Evolutionary conservation across 2,113 vertebrate genomes (phyloP).

Genomic region (Porphyrio hochstetteri): DNA sequence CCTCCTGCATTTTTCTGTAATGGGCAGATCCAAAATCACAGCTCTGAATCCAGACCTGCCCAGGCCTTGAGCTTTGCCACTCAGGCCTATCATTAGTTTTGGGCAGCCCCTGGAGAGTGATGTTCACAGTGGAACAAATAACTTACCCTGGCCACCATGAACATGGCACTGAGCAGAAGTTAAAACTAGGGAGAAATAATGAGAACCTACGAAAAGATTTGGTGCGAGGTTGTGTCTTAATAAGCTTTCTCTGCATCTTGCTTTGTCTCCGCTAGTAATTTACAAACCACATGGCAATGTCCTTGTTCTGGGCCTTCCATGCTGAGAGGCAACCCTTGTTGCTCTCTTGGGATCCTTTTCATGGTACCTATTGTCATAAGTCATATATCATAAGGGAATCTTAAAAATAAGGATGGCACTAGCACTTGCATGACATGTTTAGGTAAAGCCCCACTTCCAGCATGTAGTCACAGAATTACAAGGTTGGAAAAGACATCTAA

Average conservation of each 20-base stretch:
- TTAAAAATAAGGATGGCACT: not conserved
- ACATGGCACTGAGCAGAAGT: not conserved
- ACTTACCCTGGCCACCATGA: not conserved
- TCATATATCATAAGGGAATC: rapidly evolving
- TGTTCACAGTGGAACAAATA: not conserved
- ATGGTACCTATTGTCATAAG: not conserved
- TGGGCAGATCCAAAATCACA: not conserved
- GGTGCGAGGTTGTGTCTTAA: not conserved
- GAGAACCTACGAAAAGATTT: not conserved
- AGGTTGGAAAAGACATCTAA: too few species aligned
- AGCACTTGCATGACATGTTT: not conserved
- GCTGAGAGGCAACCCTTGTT: not conserved
- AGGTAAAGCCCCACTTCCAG: not conserved
- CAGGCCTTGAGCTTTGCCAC: not conserved
- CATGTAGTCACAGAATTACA: not conserved
- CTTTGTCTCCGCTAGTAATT: not conserved
- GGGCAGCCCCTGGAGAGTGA: not conserved
- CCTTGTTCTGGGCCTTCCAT: not conserved
- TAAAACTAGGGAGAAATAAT: not conserved
- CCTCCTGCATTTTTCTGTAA: not conserved
- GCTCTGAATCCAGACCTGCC: not conserved
- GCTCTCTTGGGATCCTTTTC: not conserved
- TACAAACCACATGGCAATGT: not conserved
- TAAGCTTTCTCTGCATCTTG: not conserved
- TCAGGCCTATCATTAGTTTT: not conserved